These are phyloP conservation scores for Cyanocitta stelleri DNA, from an alignment of 2,113 vertebrate genomes.

Conservation along the genomic window DNA sequence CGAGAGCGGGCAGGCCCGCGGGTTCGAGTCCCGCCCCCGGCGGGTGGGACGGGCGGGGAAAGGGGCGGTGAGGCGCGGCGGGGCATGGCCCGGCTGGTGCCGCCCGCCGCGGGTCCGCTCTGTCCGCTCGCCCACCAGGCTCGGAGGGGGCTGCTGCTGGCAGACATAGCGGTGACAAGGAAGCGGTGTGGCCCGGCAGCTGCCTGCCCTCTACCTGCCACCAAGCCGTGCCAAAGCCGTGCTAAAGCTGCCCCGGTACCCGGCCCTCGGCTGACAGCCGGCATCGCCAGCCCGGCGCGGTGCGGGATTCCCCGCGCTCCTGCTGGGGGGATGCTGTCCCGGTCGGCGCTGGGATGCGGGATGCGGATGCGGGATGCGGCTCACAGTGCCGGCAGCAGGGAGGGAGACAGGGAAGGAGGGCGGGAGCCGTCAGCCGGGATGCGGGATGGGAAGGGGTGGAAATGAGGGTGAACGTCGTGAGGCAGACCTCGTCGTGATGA, in stretches of 20 bases:
- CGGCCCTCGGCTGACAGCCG: fast-evolving
- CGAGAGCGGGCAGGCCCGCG: too few relatives aligned
- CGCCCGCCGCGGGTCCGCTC: too few relatives aligned
- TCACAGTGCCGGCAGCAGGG: not conserved
- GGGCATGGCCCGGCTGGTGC: fast-evolving
- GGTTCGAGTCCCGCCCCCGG: not conserved
- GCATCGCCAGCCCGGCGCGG: not conserved
- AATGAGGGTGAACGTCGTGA: not conserved
- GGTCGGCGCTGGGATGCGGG: not conserved
- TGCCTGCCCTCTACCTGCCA: not conserved
- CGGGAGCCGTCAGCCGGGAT: not conserved
- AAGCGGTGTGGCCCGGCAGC: too few relatives aligned
- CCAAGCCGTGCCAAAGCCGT: not conserved
- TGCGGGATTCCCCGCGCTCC: not conserved
- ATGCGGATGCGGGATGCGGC: not conserved
- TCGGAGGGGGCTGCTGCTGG: not conserved
- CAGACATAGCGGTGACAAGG: not conserved
- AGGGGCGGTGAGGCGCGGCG: too few relatives aligned
- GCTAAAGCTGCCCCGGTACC: not conserved
- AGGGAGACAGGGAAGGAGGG: too few relatives aligned
- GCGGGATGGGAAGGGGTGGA: not conserved
- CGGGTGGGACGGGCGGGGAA: not conserved
- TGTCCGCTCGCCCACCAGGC: not conserved
- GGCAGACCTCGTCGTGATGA: not conserved
- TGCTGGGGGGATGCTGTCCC: not conserved